Conservation (phyloP, 2,888 invertebrate genomes). For the Eupeodes luniger region DNA sequence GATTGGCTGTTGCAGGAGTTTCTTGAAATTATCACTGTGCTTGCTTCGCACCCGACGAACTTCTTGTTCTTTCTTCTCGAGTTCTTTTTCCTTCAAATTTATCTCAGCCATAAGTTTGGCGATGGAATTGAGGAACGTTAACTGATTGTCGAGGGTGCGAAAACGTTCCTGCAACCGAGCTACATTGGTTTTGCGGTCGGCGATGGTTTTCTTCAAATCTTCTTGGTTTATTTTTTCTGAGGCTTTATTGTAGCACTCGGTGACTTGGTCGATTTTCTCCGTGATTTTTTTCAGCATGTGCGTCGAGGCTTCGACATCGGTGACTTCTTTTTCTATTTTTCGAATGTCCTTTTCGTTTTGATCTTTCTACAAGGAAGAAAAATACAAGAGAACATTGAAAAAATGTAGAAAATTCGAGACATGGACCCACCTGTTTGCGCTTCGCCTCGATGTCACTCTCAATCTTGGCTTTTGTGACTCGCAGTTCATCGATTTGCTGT, state of each 20-base stretch:
- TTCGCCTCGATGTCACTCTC: constrained; percentile 88
- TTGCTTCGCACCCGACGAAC: constrained; percentile 88
- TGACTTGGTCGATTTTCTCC: constrained; percentile 83
- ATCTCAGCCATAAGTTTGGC: constrained; percentile 82
- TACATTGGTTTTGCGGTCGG: constrained; percentile 86
- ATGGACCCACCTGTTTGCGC: constrained; percentile 81
- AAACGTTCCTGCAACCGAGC: constrained; percentile 86
- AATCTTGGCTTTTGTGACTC: constrained; percentile 86
- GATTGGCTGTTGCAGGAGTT: constrained; percentile 88
- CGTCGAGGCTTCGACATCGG: constrained; percentile 86
- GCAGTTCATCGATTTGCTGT: constrained; percentile 85
- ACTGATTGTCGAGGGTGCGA: constrained; percentile 85
- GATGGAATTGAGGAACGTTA: constrained; percentile 82
- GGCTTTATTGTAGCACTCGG: constrained; percentile 79
- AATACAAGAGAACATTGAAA: neutral
- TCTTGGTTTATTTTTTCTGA: constrained; percentile 79
- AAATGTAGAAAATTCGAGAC: neutral
- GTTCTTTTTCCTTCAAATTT: constrained; percentile 81
- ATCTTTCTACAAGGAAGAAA: constrained; percentile 73
- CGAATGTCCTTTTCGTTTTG: constrained; percentile 86
- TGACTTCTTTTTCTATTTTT: constrained; percentile 86
- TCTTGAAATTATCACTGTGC: constrained; percentile 87
- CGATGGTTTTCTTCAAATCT: constrained; percentile 85
- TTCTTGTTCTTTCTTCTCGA: constrained; percentile 85
- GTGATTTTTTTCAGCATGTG: constrained; percentile 84